phyloP scores from a whole-genome alignment of 2,797 vertebrate genomes.

The Lerista edwardsae region DNA sequence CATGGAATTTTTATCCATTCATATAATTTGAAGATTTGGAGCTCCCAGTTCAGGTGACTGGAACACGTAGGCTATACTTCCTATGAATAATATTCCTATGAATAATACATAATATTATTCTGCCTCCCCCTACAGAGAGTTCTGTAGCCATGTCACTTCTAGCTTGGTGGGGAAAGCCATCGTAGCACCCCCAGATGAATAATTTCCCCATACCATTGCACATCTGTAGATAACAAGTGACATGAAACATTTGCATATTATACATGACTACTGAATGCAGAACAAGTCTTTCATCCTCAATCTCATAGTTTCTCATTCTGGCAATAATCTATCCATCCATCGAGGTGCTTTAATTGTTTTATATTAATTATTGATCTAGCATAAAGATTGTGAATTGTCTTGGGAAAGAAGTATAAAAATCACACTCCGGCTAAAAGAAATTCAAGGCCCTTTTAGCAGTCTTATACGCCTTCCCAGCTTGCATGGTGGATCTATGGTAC shows the following conservation, averaged over 20 bases:
- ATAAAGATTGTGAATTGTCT: conserved; percentile 26
- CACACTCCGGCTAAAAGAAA: neutral
- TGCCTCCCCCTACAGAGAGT: neutral
- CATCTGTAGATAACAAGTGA: neutral
- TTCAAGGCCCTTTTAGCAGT: conserved; percentile 22
- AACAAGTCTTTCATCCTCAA: neutral
- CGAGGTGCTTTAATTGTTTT: conserved; percentile 40
- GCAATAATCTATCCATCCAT: neutral
- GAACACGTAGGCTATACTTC: neutral
- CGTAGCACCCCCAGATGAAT: neutral
- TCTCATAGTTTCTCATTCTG: neutral
- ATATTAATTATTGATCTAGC: conserved; percentile 12
- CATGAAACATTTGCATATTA: neutral
- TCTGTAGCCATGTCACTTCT: neutral
- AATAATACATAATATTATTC: neutral
- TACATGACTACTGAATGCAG: neutral
- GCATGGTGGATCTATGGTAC: too few species aligned
- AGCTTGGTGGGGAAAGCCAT: neutral
- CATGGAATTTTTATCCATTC: neutral
- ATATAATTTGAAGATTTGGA: neutral
- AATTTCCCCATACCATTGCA: neutral
- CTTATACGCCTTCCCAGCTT: conserved; percentile 2
- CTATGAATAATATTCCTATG: too few species aligned
- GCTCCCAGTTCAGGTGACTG: neutral
- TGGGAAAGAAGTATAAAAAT: neutral